These are phyloP conservation scores for Baccha elongata DNA, from an alignment of 2,888 invertebrate species.

Conservation along the genomic window DNA sequence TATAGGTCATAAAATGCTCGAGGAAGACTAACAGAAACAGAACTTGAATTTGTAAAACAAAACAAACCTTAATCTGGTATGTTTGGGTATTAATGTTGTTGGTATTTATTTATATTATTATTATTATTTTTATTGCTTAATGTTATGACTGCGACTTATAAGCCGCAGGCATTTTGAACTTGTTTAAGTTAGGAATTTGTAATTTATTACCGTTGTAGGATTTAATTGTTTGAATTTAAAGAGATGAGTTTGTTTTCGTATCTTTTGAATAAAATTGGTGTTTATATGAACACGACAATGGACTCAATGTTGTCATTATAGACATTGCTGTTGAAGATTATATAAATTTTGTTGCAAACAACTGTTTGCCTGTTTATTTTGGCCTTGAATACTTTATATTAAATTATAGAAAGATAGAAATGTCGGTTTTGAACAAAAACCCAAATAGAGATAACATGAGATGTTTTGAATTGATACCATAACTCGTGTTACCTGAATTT, in stretches of 20 bases:
- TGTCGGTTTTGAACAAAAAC: too few relatives aligned
- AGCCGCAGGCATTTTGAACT: constrained; percentile 14
- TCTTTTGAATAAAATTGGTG: not conserved
- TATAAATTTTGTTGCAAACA: too few relatives aligned
- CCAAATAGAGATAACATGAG: too few relatives aligned
- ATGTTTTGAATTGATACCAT: too few relatives aligned
- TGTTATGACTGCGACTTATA: constrained; percentile 10
- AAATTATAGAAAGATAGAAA: too few relatives aligned
- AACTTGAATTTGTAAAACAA: not conserved
- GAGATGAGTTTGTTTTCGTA: constrained; percentile 1
- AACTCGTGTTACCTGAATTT: too few relatives aligned
- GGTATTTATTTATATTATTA: constrained; percentile 14
- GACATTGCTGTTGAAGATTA: not conserved
- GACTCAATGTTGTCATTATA: constrained; percentile 3
- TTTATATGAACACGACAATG: constrained; percentile 6
- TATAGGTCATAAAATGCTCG: not conserved
- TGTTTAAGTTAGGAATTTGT: not conserved
- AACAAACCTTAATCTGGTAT: not conserved
- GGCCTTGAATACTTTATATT: too few relatives aligned
- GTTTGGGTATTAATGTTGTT: not conserved
- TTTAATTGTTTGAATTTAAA: not conserved
- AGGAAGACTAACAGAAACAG: not conserved
- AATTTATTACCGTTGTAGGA: not conserved
- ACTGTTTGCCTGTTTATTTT: too few relatives aligned
- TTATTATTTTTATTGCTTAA: not conserved